A percentile compares a stretch with the other conserved stretches of the same genome.
Evolutionary conservation across 1,140 invertebrate genomes (phyloP).

Genomic region (Olivierus martensii): DNA sequence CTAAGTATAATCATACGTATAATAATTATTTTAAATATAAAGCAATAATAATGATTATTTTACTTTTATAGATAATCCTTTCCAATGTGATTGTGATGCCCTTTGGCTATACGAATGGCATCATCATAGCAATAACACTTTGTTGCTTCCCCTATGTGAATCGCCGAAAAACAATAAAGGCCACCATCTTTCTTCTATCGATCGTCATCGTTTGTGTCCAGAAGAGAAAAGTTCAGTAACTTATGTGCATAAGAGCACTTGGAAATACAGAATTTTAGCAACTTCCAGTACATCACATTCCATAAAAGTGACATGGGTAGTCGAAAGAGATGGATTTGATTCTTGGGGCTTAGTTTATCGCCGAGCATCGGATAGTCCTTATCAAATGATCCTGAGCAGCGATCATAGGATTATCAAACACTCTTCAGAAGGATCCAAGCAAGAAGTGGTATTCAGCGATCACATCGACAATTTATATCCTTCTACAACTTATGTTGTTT

Average conservation of each 20-base stretch:
- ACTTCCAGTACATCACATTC: neutral
- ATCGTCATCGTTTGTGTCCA: conserved; percentile 1
- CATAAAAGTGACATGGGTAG: neutral
- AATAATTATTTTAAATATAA: too few species aligned
- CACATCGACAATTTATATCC: neutral
- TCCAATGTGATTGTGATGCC: conserved; percentile 17
- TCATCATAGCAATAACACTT: neutral
- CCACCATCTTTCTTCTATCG: neutral
- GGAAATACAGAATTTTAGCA: neutral
- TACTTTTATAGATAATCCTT: conserved; percentile 19
- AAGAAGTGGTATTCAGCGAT: neutral
- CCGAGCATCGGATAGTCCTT: conserved; percentile 1
- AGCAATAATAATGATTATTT: neutral
- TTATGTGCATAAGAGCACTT: conserved; percentile 5
- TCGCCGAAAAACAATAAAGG: conserved; percentile 5
- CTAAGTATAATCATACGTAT: too few species aligned
- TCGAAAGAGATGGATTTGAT: neutral
- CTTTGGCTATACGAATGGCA: conserved; percentile 18
- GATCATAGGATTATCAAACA: neutral
- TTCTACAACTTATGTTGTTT: conserved; percentile 3
- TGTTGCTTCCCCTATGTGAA: conserved; percentile 8
- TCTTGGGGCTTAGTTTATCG: conserved; percentile 5
- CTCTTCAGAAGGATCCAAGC: neutral
- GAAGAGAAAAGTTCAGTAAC: neutral
- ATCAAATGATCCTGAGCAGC: conserved; percentile 4